Evolutionary conservation across 2,888 invertebrate species (phyloP).

Genomic region (Oxystoma pomonae): DNA sequence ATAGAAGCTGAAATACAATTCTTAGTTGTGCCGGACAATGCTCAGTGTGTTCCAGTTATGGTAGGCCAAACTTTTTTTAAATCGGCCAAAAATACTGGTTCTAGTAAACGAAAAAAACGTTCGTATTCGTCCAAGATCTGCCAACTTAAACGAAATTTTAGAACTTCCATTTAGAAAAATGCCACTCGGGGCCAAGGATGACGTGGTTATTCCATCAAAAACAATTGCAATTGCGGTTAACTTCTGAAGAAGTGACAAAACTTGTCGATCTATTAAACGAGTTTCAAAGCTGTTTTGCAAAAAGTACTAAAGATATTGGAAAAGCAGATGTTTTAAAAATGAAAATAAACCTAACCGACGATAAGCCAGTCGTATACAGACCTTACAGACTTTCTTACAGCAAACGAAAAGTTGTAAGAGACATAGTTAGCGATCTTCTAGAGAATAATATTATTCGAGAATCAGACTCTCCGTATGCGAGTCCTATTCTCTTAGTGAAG

Average conservation of each 20-base stretch:
- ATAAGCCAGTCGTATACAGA: constrained; percentile 30
- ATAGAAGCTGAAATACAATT: not conserved
- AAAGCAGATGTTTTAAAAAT: constrained; percentile 9
- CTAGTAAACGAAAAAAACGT: no score
- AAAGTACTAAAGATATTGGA: not conserved
- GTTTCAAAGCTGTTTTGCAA: not conserved
- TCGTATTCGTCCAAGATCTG: no score
- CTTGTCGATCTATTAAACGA: no score
- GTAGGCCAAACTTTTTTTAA: no score
- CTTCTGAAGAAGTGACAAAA: no score
- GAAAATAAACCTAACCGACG: constrained; percentile 29
- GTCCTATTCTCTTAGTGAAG: constrained; percentile 24
- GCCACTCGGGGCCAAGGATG: no score
- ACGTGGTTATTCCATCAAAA: no score
- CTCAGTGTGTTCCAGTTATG: constrained; percentile 18
- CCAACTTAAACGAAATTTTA: no score
- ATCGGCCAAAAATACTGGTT: no score
- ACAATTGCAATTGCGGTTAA: no score
- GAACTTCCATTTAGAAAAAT: no score
- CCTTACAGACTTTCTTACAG: constrained; percentile 31
- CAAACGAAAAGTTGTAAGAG: constrained; percentile 25
- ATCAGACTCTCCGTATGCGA: constrained; percentile 32
- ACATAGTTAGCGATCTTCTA: constrained; percentile 26
- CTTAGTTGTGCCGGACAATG: no score
- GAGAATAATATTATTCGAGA: constrained; percentile 29